phyloP scores from a whole-genome alignment of 2,888 invertebrate genomes.

The Ferdinandea cuprea region DNA sequence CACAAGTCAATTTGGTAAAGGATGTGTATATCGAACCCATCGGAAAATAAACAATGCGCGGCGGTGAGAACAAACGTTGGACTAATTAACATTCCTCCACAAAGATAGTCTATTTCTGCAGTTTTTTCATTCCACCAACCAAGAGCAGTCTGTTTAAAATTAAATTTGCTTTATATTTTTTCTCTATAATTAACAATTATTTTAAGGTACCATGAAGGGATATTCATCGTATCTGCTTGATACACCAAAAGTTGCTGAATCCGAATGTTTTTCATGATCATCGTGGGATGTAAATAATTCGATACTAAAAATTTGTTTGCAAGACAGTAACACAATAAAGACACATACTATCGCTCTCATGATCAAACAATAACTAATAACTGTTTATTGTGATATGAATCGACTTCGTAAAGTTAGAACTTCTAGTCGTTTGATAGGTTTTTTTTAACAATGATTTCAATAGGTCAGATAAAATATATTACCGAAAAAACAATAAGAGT shows the following conservation, averaged over 20 bases:
- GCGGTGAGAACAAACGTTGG: conserved; percentile 58
- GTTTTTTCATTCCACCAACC: conserved; percentile 45
- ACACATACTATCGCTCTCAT: conserved; percentile 42
- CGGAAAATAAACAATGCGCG: conserved; percentile 55
- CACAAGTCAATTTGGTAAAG: neutral
- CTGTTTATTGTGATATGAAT: conserved; percentile 7
- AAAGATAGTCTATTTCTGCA: conserved; percentile 42
- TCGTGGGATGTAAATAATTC: conserved; percentile 13
- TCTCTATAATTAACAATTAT: neutral
- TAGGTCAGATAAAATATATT: conserved; percentile 1
- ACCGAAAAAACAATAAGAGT: neutral
- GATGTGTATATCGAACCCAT: conserved; percentile 35
- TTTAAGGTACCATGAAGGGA: conserved; percentile 53
- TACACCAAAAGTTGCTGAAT: conserved; percentile 53
- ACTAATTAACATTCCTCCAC: conserved; percentile 57
- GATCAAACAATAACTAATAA: conserved; percentile 32
- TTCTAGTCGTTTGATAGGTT: conserved; percentile 38
- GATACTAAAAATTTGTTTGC: conserved; percentile 1
- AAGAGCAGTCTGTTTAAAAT: conserved; percentile 46
- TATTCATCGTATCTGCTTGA: conserved; percentile 43
- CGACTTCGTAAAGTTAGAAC: conserved; percentile 1
- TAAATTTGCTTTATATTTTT: neutral
- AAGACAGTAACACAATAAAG: conserved; percentile 20
- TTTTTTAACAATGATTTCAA: conserved; percentile 11
- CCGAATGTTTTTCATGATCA: conserved; percentile 31